These are phyloP conservation scores for Ailuropoda melanoleuca DNA, from an alignment of 2,113 vertebrate genomes.

Conservation along the genomic window DNA sequence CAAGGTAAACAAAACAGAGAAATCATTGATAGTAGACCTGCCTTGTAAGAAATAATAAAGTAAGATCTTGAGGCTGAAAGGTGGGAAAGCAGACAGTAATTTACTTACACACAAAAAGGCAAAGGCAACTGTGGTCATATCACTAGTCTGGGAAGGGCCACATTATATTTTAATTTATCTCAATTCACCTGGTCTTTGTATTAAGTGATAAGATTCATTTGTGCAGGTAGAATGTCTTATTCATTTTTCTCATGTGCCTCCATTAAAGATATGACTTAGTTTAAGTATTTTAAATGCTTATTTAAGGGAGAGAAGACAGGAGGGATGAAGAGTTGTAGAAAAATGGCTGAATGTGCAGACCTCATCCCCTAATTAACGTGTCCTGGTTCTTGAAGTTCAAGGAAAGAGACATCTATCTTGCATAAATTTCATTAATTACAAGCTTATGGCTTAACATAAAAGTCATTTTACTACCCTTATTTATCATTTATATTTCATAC, in stretches of 20 bases:
- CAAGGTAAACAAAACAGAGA: neutral
- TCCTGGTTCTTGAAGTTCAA: neutral
- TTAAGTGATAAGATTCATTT: neutral
- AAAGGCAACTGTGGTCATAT: no score
- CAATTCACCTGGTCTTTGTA: neutral
- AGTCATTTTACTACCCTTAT: neutral
- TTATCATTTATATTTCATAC: neutral
- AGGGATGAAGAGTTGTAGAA: neutral
- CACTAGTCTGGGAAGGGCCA: neutral
- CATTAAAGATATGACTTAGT: neutral
- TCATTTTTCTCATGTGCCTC: neutral
- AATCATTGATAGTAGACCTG: neutral
- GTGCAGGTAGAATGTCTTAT: no score
- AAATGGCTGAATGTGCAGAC: neutral
- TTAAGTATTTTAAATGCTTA: neutral
- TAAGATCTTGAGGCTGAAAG: neutral
- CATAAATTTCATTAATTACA: neutral
- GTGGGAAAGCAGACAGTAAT: neutral
- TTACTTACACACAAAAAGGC: no score
- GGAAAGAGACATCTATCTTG: neutral
- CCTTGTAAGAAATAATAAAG: neutral
- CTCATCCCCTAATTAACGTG: neutral
- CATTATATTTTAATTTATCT: neutral
- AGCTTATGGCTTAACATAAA: neutral
- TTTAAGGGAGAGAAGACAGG: neutral